These are phyloP conservation scores for Lycaena phlaeas DNA, from an alignment of 2,888 invertebrate species.

Conservation along the genomic window DNA sequence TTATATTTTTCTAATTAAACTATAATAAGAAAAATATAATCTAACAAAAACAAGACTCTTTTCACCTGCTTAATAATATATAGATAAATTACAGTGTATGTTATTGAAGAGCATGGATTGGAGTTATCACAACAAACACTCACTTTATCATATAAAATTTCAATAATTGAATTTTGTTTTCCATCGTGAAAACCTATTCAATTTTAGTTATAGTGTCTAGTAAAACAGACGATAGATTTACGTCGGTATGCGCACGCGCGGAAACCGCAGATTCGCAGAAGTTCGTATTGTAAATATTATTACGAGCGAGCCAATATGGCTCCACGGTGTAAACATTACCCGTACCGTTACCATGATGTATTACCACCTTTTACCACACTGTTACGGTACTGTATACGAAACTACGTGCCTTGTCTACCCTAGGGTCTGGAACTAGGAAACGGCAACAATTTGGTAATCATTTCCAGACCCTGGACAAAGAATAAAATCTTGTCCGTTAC, in stretches of 20 bases:
- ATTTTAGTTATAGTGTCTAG: neutral
- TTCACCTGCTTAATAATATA: too few relatives aligned
- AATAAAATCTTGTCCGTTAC: too few relatives aligned
- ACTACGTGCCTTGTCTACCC: neutral
- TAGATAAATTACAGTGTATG: too few relatives aligned
- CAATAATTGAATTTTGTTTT: too few relatives aligned
- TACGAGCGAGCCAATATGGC: constrained; percentile 7
- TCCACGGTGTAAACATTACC: constrained; percentile 1
- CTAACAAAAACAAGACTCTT: too few relatives aligned
- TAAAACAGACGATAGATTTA: constrained; percentile 14
- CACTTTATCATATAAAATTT: too few relatives aligned
- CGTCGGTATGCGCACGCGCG: constrained; percentile 24
- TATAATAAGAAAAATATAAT: too few relatives aligned
- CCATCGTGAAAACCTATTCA: too few relatives aligned
- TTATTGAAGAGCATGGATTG: too few relatives aligned
- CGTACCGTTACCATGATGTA: neutral
- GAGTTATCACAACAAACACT: too few relatives aligned
- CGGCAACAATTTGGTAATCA: neutral
- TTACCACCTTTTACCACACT: neutral
- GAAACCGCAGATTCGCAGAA: constrained; percentile 54
- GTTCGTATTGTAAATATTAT: constrained; percentile 41
- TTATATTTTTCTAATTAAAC: too few relatives aligned
- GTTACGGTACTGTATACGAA: neutral
- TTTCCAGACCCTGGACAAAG: neutral
- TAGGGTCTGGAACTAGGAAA: neutral